Evolutionary conservation across 2,797 vertebrate genomes (phyloP), one percentile per base, ranked within the genome.

Genomic region (Paramormyrops hopkinsi): DNA sequence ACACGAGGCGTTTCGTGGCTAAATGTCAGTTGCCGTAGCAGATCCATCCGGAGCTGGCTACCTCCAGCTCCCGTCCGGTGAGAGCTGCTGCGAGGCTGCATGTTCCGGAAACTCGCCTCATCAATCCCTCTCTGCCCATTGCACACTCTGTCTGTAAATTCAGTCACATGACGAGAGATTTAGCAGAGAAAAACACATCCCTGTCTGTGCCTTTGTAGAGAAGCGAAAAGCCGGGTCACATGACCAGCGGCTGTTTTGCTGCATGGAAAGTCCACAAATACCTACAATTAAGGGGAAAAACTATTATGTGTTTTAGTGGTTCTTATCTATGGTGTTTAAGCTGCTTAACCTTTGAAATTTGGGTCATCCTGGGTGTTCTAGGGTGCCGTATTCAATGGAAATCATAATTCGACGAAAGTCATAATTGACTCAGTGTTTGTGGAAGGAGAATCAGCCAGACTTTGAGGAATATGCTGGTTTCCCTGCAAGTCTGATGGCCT

Each of bases 11-110:
- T 95, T 95, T 94, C 93, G 93, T 94, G 91, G 91, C 92, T 96
- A 96, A 96, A 96, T 96, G 96, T 96, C 95, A 96, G 95, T 96
- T 95, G 96, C 95, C 93, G 92, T 93, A 93, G 94, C 89, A 89
- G 94, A 92, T 92, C 91, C 76, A 91, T 95, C 94, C 94, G 92
- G 73, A 17, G 91, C 83, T 53, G 90, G 91, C 94, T 95, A 95
- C 95, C 95, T 95, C 94, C 93, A 94, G 90, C 94, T 94, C 93
- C 94, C 92, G 93, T 73, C 93, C 92, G 91, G 92, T 92, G 94
- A 93, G 93, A 95, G 89, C 65, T 88, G 17, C 14, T 7, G 37
- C 17, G 82, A 22, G 82, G 48, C n/a, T 11, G 91, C 91, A 93
- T 92, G 93, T 95, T 95, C 91, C 93, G 94, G 93, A 94, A 93